Evolutionary conservation across 2,113 vertebrate genomes (phyloP), one percentile per base, ranked within the genome.

Genomic region (Crypturellus undulatus): DNA sequence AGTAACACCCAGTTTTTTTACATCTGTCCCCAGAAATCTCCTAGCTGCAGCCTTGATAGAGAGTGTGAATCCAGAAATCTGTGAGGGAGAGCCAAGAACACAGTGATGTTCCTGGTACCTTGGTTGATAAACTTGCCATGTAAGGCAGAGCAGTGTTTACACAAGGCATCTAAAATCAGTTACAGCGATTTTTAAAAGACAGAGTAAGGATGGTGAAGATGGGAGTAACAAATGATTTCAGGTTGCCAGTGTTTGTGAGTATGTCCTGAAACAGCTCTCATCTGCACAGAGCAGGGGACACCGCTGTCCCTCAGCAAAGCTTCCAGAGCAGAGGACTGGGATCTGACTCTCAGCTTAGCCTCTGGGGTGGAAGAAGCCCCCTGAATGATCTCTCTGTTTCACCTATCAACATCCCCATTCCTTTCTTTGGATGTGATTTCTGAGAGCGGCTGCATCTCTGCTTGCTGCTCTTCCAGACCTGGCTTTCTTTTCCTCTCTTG

Each of bases 211-310:
- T 32, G 92, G 87, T 0, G 3, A 90, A 63, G 43, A 54, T 58
- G 89, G 85, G 82, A 86, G 82, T 63, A 83, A 58, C 71, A 88
- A 93, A 63, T 93, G 83, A 89, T 90, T 92, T 95, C 80, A 71
- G 83, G 83, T 90, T 90, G 72, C 21, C 69, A 54, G 93, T 93
- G 70, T 69, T 96, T 82, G 81, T 92, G 79, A 25, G 0, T 24
- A 15, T 51, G 22, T 40, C 51, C 45, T 91, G 59, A n/a, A 58
- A 16, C 28, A 9, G 47, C 49, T 87, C 6, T n/a, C 34, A 64
- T 26, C 3, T 63, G 68, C 52, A 75, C 8, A 8, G 13, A 45
- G 10, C 56, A 86, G 36, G 84, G 73, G 56, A 69, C 67, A 51
- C 34, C 49, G 5, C 36, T 60, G 42, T 40, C 28, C 58, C 36